Evolutionary conservation across 2,113 vertebrate genomes (phyloP), one percentile per base, ranked within the genome.

Genomic region (Smithornis capensis): DNA sequence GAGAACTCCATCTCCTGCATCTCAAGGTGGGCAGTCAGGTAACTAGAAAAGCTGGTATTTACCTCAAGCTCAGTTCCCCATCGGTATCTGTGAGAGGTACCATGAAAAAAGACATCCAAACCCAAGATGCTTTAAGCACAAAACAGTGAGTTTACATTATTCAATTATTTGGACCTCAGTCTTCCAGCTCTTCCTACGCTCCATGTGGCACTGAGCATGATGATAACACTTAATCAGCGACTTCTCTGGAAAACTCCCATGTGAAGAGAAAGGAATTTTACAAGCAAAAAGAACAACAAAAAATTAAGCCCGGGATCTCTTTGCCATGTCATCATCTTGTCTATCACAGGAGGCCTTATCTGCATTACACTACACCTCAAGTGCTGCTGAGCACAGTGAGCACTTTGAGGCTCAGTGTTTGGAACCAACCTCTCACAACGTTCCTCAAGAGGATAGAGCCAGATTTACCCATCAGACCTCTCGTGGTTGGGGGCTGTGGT

Each of bases 291-390:
- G 69, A 37, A 71, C 49, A 79, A 69, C 33, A 77, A 33, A 65
- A 95, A 95, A 88, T 1, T 4, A 33, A 94, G 87, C 45, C 74
- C 47, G 69, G 82, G 67, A 79, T 73, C 74, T 69, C 76, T 90
- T 65, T 62, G 50, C 62, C 68, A 40, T 38, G 4, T 85, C 79
- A 76, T 62, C 65, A 15, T 52, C 74, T 52, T 7, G 9, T 44
- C 84, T 10, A 27, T 35, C 85, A 59, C 68, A 49, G n/a, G 62
- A 78, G 64, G 55, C 16, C 33, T 87, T 55, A 56, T 85, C 87
- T 73, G 35, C 19, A 6, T 40, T 14, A 56, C 42, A 40, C 44
- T 38, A 25, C n/a, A 65, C 38, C 75, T 56, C 45, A 14, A 59
- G 29, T 7, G 59, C 70, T 22, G 38, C 44, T 2, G 65, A 60